These are phyloP conservation scores for Nebria ingens DNA, from an alignment of 1,140 invertebrate genomes.

Conservation along the genomic window DNA sequence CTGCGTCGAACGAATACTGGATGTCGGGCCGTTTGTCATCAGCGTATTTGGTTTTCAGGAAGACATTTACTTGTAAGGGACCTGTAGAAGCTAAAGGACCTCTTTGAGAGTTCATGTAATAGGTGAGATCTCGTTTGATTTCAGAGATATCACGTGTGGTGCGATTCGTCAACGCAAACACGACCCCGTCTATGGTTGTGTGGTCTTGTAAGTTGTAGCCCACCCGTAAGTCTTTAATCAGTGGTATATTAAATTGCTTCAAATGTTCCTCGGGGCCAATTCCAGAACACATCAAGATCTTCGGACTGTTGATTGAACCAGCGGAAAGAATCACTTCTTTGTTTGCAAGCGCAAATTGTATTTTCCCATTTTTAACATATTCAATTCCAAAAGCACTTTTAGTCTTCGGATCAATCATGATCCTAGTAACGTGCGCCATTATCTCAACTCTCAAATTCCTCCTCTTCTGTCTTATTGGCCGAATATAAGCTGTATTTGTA, in stretches of 20 bases:
- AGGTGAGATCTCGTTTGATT: constrained; percentile 39
- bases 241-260: constrained; percentile 38
- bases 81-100: constrained; percentile 42
- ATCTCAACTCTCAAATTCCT: constrained; percentile 60
- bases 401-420: constrained; percentile 58
- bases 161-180: constrained; percentile 42
- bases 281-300: constrained; percentile 64
- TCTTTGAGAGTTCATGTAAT: constrained; percentile 35
- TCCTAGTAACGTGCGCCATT: constrained; percentile 54
- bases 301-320: constrained; percentile 59
- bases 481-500: constrained; percentile 60
- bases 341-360: constrained; percentile 37
- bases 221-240: constrained; percentile 50
- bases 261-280: constrained; percentile 55
- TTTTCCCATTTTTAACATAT: constrained; percentile 39
- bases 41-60: constrained; percentile 41
- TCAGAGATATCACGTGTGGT: constrained; percentile 39
- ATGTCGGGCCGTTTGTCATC: constrained; percentile 44
- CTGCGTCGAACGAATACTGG: constrained; percentile 49
- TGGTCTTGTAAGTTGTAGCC: constrained; percentile 77
- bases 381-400: constrained; percentile 61
- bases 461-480: constrained; percentile 54
- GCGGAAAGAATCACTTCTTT: constrained; percentile 66
- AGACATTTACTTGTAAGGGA: constrained; percentile 38
- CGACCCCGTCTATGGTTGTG: constrained; percentile 43